Evolutionary conservation across 2,888 invertebrate species (phyloP), one percentile per base, ranked within the genome.

Genomic region (Meandrusa payeni): DNA sequence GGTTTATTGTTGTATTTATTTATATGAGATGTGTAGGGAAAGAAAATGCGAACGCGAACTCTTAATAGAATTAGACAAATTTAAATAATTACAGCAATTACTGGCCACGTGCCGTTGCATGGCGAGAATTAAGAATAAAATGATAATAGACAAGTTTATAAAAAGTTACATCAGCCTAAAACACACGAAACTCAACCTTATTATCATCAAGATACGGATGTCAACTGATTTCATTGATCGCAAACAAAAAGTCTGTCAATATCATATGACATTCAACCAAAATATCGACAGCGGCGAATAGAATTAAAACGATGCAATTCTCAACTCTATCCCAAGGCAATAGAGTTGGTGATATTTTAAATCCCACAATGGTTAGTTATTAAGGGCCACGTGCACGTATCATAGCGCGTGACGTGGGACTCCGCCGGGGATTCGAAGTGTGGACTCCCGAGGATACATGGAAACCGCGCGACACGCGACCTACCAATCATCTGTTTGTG

Each of bases 71-170:
- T 63, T 61, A 59, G 48, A 50, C 46, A 41, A 55, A 55, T 48
- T 48, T 48, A 55, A 53, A 57, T 55, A 59, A 56, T 59, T 55
- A 47, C 51, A 48, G 50, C 52, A 55, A 62, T 63, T 59, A 56
- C 33, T 29, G 36, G 51, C 24, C 63, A 58, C 63, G 63, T 50
- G 56, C 29, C 52, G n/a, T n/a, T n/a, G n/a, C n/a, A n/a, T n/a
- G n/a, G n/a, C n/a, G n/a, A n/a, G n/a, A n/a, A n/a, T n/a, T n/a
- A n/a, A n/a, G n/a, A n/a, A n/a, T n/a, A n/a, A n/a, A n/a, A n/a
- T n/a, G n/a, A n/a, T n/a, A n/a, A n/a, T n/a, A n/a, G n/a, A n/a
- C n/a, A n/a, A n/a, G n/a, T n/a, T 26, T 11, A 10, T 2, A 9
- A 27, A 31, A 37, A 41, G 5, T 24, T 7, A 13, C 2, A 24